phyloP scores from a whole-genome alignment of 2,113 vertebrate species.

The Hoplias malabaricus region DNA sequence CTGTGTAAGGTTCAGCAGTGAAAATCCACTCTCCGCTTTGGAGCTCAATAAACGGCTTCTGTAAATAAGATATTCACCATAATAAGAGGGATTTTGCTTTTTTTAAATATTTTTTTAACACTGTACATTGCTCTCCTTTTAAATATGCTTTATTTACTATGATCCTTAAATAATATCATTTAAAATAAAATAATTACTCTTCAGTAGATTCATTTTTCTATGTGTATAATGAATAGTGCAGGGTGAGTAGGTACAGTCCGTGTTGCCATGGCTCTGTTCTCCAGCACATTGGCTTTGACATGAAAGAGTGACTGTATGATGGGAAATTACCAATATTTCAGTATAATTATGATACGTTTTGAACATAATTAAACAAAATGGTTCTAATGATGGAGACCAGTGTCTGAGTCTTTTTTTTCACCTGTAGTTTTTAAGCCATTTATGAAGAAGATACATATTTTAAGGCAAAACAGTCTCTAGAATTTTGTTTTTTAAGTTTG shows the following conservation, averaged over 20 bases:
- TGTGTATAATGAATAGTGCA: not conserved
- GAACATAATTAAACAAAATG: no score
- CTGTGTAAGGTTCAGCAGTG: not conserved
- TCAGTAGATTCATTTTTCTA: constrained; percentile 1
- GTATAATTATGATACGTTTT: no score
- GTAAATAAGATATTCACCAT: constrained; percentile 27
- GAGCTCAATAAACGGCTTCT: constrained; percentile 8
- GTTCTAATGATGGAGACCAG: no score
- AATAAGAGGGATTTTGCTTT: constrained; percentile 14
- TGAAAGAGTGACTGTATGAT: not conserved
- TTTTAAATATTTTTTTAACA: constrained; percentile 14
- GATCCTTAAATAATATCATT: constrained; percentile 39
- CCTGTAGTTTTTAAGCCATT: no score
- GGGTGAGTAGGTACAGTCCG: not conserved
- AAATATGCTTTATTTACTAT: constrained; percentile 32
- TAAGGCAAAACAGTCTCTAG: no score
- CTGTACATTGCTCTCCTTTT: constrained; percentile 32
- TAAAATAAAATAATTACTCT: not conserved
- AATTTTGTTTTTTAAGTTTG: no score
- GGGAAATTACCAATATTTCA: no score
- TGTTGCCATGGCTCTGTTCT: not conserved
- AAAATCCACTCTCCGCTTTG: constrained; percentile 1
- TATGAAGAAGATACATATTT: no score
- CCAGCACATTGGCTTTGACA: not conserved
- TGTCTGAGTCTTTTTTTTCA: no score